Conservation (phyloP, 2,797 vertebrate genomes). For the Tarsius wallacei region DNA sequence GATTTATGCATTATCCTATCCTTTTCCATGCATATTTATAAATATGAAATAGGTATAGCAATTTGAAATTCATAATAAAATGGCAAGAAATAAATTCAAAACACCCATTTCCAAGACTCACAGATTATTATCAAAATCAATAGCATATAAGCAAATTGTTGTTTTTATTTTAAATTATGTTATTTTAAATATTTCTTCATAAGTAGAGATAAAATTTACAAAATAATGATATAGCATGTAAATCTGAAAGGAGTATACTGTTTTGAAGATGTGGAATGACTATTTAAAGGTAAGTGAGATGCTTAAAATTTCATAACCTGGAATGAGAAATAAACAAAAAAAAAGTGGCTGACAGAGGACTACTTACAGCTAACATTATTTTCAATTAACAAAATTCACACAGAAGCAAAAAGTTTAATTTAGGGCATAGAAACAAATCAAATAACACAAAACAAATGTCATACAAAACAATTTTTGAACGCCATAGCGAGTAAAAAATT, state of each 20-base stretch:
- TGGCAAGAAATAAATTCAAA: slow-evolving; percentile 68
- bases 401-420: slow-evolving; percentile 83
- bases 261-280: slow-evolving; percentile 67
- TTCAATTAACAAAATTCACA: slow-evolving; percentile 81
- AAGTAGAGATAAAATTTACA: slow-evolving; percentile 58
- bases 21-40: slow-evolving; percentile 24
- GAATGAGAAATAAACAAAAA: slow-evolving; percentile 79
- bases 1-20: slow-evolving; percentile 57
- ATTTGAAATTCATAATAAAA: slow-evolving; percentile 52
- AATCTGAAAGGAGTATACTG: slow-evolving; percentile 42
- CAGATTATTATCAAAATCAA: slow-evolving; percentile 59
- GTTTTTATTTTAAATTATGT: slow-evolving; percentile 67
- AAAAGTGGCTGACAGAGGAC: slow-evolving; percentile 73
- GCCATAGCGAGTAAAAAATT: slow-evolving; percentile 67
- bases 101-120: slow-evolving; percentile 57
- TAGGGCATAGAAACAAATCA: slow-evolving; percentile 79
- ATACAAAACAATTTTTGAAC: slow-evolving; percentile 81
- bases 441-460: slow-evolving; percentile 74
- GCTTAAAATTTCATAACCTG: slow-evolving; percentile 79
- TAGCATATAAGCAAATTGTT: slow-evolving; percentile 53
- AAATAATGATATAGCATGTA: slow-evolving; percentile 67
- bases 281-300: slow-evolving; percentile 78
- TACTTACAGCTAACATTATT: slow-evolving; percentile 72
- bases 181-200: slow-evolving; percentile 75
- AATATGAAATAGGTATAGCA: slow-evolving; percentile 58